These are phyloP conservation scores for Oryctes rhinoceros DNA, from an alignment of 1,140 invertebrate genomes.

Conservation along the genomic window DNA sequence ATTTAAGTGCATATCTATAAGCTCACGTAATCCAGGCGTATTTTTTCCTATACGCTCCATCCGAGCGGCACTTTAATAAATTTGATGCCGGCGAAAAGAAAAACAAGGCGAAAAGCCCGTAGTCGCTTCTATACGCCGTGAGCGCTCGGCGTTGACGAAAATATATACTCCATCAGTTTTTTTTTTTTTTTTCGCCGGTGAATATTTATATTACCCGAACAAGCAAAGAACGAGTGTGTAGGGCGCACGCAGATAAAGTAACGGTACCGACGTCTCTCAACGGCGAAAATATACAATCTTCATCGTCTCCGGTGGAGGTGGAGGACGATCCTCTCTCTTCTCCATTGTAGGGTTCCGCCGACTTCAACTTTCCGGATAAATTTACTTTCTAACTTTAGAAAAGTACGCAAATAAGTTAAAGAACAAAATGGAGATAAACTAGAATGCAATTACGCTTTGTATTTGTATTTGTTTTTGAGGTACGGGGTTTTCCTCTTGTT, in stretches of 20 bases:
- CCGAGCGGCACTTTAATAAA: constrained; percentile 13
- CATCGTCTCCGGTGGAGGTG: not conserved
- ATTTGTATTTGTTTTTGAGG: constrained; percentile 12
- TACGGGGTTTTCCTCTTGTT: not conserved
- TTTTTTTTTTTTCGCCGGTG: not conserved
- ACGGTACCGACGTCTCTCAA: not conserved
- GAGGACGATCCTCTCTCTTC: not conserved
- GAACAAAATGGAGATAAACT: constrained; percentile 12
- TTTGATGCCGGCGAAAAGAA: constrained; percentile 3
- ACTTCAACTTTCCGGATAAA: constrained; percentile 12
- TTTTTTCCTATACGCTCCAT: not conserved
- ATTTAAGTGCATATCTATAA: too few relatives aligned
- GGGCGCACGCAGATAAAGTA: not conserved
- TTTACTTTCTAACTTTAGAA: constrained; percentile 16
- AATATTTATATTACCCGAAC: constrained; percentile 26
- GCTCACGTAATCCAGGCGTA: too few relatives aligned
- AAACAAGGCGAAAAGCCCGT: not conserved
- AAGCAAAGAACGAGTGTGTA: not conserved
- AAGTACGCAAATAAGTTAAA: constrained; percentile 28
- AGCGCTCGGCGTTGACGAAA: not conserved
- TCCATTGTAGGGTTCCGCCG: not conserved
- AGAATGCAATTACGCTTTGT: constrained; percentile 23
- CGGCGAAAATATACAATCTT: constrained; percentile 11
- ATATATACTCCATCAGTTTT: constrained; percentile 26
- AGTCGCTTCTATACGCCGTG: not conserved